Evolutionary conservation across 2,113 vertebrate genomes (phyloP).

Genomic region (Eulemur macaco): DNA sequence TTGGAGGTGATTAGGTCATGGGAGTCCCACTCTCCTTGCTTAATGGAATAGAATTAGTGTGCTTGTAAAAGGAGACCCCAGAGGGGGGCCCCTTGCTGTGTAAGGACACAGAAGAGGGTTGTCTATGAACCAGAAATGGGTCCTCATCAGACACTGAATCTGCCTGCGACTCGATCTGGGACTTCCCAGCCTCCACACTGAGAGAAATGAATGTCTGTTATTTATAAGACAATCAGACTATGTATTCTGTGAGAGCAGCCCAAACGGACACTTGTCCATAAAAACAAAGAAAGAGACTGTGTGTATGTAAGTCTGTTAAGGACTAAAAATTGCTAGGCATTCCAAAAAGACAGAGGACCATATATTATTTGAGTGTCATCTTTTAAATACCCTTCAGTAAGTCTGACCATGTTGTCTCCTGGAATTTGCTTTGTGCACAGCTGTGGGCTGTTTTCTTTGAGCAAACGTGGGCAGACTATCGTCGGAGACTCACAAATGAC

Average conservation of each 20-base stretch:
- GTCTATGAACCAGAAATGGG: neutral
- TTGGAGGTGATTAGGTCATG: neutral
- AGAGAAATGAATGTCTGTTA: neutral
- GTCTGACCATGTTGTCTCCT: neutral
- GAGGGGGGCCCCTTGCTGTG: no score
- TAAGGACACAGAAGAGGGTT: neutral
- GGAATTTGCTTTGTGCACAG: neutral
- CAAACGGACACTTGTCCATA: neutral
- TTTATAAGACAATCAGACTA: neutral
- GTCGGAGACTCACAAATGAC: neutral
- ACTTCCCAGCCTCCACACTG: neutral
- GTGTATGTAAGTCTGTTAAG: neutral
- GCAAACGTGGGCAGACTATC: neutral
- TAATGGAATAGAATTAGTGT: no score
- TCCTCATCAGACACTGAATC: neutral
- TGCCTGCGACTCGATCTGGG: neutral
- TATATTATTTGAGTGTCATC: neutral
- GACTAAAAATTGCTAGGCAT: neutral
- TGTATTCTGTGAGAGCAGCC: neutral
- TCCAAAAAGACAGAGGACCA: neutral
- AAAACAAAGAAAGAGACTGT: neutral
- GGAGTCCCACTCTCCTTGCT: no score
- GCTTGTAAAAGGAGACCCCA: neutral
- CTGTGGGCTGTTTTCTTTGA: neutral
- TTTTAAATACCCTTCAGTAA: neutral